phyloP scores from a whole-genome alignment of 2,888 invertebrate genomes.

The Hydraecia micacea region DNA sequence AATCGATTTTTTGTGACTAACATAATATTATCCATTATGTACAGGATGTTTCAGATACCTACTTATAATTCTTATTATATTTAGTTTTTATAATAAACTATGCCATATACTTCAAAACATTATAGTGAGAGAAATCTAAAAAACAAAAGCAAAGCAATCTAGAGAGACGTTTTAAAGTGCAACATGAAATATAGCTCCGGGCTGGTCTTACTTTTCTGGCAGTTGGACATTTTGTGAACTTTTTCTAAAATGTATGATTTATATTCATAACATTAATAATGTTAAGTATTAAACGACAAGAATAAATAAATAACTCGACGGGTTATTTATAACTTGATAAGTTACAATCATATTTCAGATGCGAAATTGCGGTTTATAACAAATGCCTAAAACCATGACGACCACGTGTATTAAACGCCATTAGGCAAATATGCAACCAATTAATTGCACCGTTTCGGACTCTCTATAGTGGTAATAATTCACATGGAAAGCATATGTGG shows the following conservation, averaged over 20 bases:
- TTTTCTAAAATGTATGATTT: constrained; percentile 34
- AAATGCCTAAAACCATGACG: constrained; percentile 19
- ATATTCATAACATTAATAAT: constrained; percentile 2
- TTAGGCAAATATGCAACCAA: constrained; percentile 36
- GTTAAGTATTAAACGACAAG: not conserved
- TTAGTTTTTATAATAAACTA: not conserved
- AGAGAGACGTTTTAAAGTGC: constrained; percentile 68
- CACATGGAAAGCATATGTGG: constrained; percentile 38
- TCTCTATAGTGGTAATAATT: constrained; percentile 28
- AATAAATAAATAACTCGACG: not conserved
- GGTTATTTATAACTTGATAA: constrained; percentile 8
- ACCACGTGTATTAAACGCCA: constrained; percentile 33
- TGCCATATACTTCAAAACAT: not conserved
- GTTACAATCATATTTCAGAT: constrained; percentile 21
- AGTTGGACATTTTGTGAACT: constrained; percentile 47
- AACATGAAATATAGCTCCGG: constrained; percentile 71
- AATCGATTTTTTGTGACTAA: not conserved
- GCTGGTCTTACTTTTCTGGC: constrained; percentile 61
- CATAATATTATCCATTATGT: not conserved
- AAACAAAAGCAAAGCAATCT: constrained; percentile 59
- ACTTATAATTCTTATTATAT: not conserved
- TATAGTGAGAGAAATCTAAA: constrained; percentile 22
- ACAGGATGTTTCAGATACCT: not conserved
- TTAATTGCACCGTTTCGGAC: constrained; percentile 28
- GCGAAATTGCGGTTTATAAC: constrained; percentile 14